phyloP scores from a whole-genome alignment of 1,140 invertebrate species.

The Chelonus insularis region DNA sequence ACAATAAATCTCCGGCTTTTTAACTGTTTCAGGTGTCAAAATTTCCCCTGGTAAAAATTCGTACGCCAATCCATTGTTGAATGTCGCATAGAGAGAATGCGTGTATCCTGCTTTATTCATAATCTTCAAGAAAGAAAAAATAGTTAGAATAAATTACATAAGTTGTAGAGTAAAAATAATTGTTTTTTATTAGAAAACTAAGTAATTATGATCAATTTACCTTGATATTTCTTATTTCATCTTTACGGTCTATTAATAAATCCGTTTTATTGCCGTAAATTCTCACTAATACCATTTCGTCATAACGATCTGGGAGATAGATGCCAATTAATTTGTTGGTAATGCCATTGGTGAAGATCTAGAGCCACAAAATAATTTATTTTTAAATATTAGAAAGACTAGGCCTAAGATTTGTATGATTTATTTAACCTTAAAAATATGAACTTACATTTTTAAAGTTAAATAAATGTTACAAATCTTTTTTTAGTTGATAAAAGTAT shows the following conservation, averaged over 20 bases:
- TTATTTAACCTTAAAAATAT: too few relatives aligned
- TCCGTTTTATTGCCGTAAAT: conserved; percentile 95
- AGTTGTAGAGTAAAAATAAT: too few relatives aligned
- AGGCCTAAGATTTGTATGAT: too few relatives aligned
- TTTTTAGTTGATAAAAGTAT: not conserved
- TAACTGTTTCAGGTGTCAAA: conserved; percentile 71
- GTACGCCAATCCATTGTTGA: conserved; percentile 93
- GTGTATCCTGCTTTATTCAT: conserved; percentile 77
- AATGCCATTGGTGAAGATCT: conserved; percentile 94
- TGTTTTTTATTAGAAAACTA: too few relatives aligned
- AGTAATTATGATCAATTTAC: too few relatives aligned
- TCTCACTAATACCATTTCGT: conserved; percentile 82
- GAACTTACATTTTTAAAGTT: not conserved
- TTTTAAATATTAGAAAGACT: conserved; percentile 9
- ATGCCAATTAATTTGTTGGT: conserved; percentile 92
- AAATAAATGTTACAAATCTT: not conserved
- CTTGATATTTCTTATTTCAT: conserved; percentile 74
- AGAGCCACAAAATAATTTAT: conserved; percentile 34
- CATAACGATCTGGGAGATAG: conserved; percentile 56
- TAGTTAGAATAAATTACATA: conserved; percentile 7
- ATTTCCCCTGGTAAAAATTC: conserved; percentile 86
- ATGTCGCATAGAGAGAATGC: conserved; percentile 85
- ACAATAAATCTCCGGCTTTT: conserved; percentile 70
- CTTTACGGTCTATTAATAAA: conserved; percentile 85
- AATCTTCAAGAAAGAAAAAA: conserved; percentile 62